Conservation (phyloP, 1,140 invertebrate species). For the Laodelphax striatellus region DNA sequence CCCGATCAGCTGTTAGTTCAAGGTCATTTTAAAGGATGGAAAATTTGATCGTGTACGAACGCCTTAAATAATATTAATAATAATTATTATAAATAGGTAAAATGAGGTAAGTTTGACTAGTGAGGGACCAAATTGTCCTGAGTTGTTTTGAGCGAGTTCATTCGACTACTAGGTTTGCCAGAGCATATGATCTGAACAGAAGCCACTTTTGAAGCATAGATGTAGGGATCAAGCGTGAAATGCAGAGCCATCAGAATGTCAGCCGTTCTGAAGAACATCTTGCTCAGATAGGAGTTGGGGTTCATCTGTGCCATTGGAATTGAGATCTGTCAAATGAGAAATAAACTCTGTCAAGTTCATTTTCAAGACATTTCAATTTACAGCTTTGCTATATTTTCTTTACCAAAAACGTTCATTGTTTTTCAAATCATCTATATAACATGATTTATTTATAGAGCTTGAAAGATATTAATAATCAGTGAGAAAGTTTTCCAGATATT, state of each 20-base stretch:
- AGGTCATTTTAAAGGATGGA: no score
- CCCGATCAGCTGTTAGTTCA: no score
- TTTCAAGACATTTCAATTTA: not conserved
- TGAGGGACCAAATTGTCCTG: constrained; percentile 6
- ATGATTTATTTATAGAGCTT: no score
- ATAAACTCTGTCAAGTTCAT: not conserved
- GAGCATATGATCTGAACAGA: constrained; percentile 13
- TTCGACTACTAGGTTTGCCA: not conserved
- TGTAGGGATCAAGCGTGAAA: constrained; percentile 68
- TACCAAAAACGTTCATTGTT: no score
- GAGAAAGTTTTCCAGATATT: no score
- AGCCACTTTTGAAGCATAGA: constrained; percentile 44
- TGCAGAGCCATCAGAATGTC: constrained; percentile 69
- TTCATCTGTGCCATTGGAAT: constrained; percentile 49
- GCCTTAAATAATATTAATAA: no score
- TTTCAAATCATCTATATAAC: no score
- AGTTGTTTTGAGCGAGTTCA: constrained; percentile 13
- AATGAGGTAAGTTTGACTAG: no score
- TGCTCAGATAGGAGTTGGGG: constrained; percentile 25
- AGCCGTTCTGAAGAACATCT: constrained; percentile 43
- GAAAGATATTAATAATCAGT: no score
- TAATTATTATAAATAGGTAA: no score
- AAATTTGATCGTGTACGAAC: no score
- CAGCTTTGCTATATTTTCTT: no score
- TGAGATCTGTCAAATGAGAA: constrained; percentile 42